phyloP scores from a whole-genome alignment of 2,797 vertebrate species.

The Bufotes viridis region DNA sequence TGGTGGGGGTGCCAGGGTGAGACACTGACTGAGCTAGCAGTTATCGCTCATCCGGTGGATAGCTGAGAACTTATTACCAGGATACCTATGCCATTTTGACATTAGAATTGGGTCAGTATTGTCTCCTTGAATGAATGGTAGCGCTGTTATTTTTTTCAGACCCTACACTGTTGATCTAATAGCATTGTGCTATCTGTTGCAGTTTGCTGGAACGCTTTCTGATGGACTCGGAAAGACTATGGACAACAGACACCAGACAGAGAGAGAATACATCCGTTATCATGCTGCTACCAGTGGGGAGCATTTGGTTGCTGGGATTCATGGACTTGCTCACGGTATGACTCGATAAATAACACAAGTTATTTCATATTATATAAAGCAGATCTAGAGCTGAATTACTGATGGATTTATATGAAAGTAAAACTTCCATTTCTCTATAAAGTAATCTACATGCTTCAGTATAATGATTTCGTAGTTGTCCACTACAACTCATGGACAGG shows the following conservation, averaged over 20 bases:
- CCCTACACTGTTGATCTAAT: not conserved
- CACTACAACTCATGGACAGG: too few species aligned
- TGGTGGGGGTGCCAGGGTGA: too few species aligned
- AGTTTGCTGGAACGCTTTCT: constrained; percentile 95
- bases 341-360: not conserved
- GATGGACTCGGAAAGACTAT: constrained; percentile 97
- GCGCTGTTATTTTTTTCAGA: not conserved
- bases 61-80: too few species aligned
- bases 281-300: constrained; percentile 95
- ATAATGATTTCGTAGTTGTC: not conserved
- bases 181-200: constrained; percentile 54
- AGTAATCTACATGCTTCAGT: not conserved
- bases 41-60: too few species aligned
- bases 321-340: constrained; percentile 94
- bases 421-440: not conserved
- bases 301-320: constrained; percentile 95
- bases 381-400: not conserved
- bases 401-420: not conserved
- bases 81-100: too few species aligned
- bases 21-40: too few species aligned
- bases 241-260: constrained; percentile 94
- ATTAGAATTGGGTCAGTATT: not conserved
- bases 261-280: constrained; percentile 94
- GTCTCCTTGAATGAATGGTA: not conserved
- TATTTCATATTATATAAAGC: not conserved